Percentiles rank a stretch among this genome's conserved stretches.
Conservation (phyloP, 2,113 vertebrate species). For the Lophius piscatorius region DNA sequence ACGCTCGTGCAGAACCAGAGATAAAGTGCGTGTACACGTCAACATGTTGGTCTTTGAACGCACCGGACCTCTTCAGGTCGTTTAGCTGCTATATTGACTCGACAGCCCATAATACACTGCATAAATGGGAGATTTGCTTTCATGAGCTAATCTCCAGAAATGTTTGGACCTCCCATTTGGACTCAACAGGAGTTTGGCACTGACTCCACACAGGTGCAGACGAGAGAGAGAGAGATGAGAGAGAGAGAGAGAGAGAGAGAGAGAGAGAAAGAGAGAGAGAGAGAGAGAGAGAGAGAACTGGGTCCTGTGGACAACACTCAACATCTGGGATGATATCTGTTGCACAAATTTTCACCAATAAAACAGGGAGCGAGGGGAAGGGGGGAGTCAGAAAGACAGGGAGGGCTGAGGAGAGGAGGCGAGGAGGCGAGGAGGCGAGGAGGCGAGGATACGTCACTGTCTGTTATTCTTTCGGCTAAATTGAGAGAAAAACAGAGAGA, state of each 20-base stretch:
- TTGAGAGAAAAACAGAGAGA: conserved; percentile 56
- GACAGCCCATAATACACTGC: conserved; percentile 61
- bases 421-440: conserved; percentile 38
- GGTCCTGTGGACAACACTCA: conserved; percentile 60
- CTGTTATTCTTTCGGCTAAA: conserved; percentile 71
- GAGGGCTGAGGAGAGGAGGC: conserved; percentile 21
- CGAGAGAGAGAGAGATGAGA: conserved; percentile 36
- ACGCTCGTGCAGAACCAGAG: too few relatives aligned
- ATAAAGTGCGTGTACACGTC: too few relatives aligned
- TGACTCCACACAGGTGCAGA: conserved; percentile 79
- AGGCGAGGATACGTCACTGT: conserved; percentile 64
- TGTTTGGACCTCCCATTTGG: conserved; percentile 83
- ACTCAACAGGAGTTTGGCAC: conserved; percentile 82
- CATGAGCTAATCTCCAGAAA: conserved; percentile 73
- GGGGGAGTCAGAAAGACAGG: conserved; percentile 19
- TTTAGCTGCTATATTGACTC: conserved; percentile 63
- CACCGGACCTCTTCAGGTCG: conserved; percentile 54
- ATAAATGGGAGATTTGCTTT: conserved; percentile 80
- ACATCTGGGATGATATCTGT: conserved; percentile 81
- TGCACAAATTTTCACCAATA: conserved; percentile 66
- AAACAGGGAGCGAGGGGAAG: conserved; percentile 48
- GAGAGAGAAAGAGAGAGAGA: conserved; percentile 37
- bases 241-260: conserved; percentile 34
- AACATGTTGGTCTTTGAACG: too few relatives aligned
- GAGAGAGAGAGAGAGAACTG: conserved; percentile 43